Base-by-base conservation (phyloP, 2,888 invertebrate species). In the Salticus scenicus region DNA sequence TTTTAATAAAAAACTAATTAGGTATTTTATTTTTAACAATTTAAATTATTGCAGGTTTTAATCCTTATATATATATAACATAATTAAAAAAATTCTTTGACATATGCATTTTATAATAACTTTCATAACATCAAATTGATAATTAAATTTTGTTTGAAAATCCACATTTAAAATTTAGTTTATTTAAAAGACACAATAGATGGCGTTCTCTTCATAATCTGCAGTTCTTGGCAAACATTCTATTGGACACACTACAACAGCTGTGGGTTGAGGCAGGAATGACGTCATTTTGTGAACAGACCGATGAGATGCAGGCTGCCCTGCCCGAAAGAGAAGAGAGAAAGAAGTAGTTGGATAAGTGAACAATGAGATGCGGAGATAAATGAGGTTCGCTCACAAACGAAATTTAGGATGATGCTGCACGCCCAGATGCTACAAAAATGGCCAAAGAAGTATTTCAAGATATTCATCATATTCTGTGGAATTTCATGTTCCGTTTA, bases 181-280 rank as follows among this genome's bases (percentile, higher is more conserved):
- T n/a, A n/a, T n/a, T n/a, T n/a, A n/a, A n/a, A n/a, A n/a, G 7
- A 37, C 37, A 37, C 7, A 8, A 37, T 37, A 57, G 57, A 57
- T 57, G 57, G 20, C 57, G 57, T 4, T 24, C 2, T 5, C 0
- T 1, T 7, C 1, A 1, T 24, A 57, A 57, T 7, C 47, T 57
- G 47, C 57, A 57, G 57, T 57, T 57, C 4, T 57, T 17, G 14
- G 10, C 42, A 17, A 17, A 12, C 7, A 47, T 69, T 41, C 63
- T 41, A 75, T 82, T 71, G 75, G 47, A 42, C 71, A 5, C 24
- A n/a, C 31, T 12, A 57, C 75, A 82, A 82, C 82, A 82, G 82
- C 82, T 82, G 82, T 75, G 66, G 27, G 66, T 64, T 30, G 57
- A 33, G 73, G 79, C 31, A 27, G 27, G 51, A 27, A 28, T 82